A percentile compares a stretch with the other conserved stretches of the same genome.
Conservation (phyloP, 2,113 vertebrate genomes). For the Callipepla californica region DNA sequence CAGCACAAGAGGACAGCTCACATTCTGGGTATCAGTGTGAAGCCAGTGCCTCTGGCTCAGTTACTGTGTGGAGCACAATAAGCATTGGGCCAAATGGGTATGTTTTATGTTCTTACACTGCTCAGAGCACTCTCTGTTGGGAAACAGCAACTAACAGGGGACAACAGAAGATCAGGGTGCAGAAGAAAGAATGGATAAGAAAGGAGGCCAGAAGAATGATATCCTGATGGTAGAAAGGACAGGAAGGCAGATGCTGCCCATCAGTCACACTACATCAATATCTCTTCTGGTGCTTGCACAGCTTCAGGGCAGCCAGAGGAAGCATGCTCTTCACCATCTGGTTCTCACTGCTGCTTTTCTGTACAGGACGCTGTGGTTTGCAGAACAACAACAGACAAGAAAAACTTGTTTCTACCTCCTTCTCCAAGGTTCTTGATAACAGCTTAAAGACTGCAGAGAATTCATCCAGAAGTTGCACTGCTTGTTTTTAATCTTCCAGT, state of each 20-base stretch:
- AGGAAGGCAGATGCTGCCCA: neutral
- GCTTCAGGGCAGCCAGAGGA: neutral
- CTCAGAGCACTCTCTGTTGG: neutral
- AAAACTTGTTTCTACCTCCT: neutral
- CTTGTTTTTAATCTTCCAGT: neutral
- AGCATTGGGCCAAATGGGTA: neutral
- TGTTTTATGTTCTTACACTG: neutral
- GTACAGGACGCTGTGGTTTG: accelerated
- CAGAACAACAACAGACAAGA: neutral
- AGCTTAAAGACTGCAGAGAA: neutral
- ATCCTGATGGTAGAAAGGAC: neutral
- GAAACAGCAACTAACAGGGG: neutral
- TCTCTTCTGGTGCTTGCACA: neutral
- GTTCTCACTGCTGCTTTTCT: neutral
- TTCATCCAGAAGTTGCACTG: neutral
- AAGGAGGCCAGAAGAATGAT: neutral
- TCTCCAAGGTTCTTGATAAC: neutral
- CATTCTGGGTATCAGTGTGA: neutral
- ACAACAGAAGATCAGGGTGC: neutral
- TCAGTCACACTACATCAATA: neutral
- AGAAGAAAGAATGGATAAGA: accelerated
- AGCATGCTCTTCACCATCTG: neutral
- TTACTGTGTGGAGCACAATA: too few species aligned
- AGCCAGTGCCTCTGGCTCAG: too few species aligned
- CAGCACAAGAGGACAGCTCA: neutral